Conservation (phyloP, 2,797 vertebrate genomes). For the Acridotheres tristis region DNA sequence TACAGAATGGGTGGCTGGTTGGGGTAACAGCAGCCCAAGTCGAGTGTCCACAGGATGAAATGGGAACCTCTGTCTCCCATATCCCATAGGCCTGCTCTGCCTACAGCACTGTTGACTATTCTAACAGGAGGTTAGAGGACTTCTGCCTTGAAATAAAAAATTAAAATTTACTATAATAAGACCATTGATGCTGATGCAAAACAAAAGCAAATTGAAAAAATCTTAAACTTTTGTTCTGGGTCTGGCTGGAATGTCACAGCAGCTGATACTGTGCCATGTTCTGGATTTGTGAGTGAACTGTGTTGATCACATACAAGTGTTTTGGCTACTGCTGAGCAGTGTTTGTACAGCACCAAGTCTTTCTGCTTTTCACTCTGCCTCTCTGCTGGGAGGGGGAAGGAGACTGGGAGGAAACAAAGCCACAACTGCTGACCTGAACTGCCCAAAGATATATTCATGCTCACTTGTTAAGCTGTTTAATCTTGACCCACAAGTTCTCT, state of each 20-base stretch:
- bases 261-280: fast-evolving
- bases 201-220: neutral
- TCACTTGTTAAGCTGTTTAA: neutral
- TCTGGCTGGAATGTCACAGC: neutral
- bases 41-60: neutral
- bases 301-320: fast-evolving
- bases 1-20: neutral
- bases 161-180: neutral
- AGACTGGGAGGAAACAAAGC: neutral
- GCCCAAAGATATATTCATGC: neutral
- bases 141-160: neutral
- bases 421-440: neutral
- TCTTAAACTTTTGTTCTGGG: neutral
- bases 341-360: neutral
- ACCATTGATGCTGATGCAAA: neutral
- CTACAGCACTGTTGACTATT: neutral
- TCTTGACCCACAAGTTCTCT: neutral
- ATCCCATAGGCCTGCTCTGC: neutral
- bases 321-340: neutral
- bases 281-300: neutral
- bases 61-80: neutral
- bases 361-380: neutral
- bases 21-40: neutral
- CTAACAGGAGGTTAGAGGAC: neutral
- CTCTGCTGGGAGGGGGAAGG: neutral